Conservation (phyloP, 30 jellyfish, hydroid and myxozoan genomes). For the Sanderia malayensis region DNA sequence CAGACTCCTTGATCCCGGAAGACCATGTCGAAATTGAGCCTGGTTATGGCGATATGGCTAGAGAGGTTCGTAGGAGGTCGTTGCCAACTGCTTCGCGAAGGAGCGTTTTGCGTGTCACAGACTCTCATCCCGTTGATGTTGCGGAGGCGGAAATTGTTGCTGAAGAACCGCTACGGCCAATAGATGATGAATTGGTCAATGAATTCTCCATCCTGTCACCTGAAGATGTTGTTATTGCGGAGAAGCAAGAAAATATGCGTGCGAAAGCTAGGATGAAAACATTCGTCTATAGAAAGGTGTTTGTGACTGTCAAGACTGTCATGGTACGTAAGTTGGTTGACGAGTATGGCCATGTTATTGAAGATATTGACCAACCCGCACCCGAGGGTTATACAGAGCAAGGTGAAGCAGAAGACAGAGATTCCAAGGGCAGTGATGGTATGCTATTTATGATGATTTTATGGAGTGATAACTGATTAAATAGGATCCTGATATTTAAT, state of each 20-base stretch:
- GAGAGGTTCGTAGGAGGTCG: slow-evolving; percentile 7
- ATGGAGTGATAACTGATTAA: too few relatives aligned
- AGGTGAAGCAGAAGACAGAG: too few relatives aligned
- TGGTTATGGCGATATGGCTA: background rate
- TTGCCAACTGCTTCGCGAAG: slow-evolving; percentile 5
- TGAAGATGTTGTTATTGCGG: slow-evolving; percentile 27
- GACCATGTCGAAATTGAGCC: background rate
- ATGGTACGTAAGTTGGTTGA: slow-evolving; percentile 45
- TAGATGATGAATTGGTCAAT: background rate
- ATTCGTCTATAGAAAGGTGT: slow-evolving; percentile 46
- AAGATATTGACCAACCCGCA: slow-evolving; percentile 24
- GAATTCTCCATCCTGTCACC: slow-evolving; percentile 21
- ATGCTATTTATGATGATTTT: too few relatives aligned
- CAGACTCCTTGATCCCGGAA: background rate
- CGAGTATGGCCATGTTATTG: slow-evolving; percentile 41
- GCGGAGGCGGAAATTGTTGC: background rate
- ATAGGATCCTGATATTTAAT: too few relatives aligned
- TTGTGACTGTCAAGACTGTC: slow-evolving; percentile 49
- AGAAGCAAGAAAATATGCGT: slow-evolving; percentile 10
- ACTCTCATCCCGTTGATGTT: background rate
- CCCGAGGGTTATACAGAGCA: slow-evolving; percentile 29
- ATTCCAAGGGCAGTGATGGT: slow-evolving; percentile 6
- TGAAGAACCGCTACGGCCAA: background rate
- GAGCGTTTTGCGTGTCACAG: background rate
- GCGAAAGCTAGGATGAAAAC: slow-evolving; percentile 34